A percentile compares a stretch with the other conserved stretches of the same genome.
Evolutionary conservation across 2,888 invertebrate species (phyloP).

Genomic region (Yponomeuta evonymella): DNA sequence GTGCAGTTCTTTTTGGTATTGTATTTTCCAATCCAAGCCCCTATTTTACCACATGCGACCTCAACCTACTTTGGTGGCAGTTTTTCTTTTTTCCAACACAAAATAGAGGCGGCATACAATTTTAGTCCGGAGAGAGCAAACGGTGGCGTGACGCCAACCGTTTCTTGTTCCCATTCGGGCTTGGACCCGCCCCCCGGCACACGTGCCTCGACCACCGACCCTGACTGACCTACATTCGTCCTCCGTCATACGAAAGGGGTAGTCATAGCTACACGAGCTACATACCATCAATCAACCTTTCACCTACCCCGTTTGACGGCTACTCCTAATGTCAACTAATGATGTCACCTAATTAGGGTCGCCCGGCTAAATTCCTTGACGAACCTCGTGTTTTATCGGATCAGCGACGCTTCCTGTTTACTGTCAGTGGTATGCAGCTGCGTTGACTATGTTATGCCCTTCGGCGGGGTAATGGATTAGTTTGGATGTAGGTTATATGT

Average conservation of each 20-base stretch:
- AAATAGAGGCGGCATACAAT: neutral
- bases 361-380: slow-evolving; percentile 2
- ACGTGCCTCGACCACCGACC: slow-evolving; percentile 30
- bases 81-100: slow-evolving; percentile 1
- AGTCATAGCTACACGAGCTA: slow-evolving; percentile 15
- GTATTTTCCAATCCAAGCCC: neutral
- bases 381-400: neutral
- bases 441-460: neutral
- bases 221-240: slow-evolving; percentile 52
- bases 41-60: neutral
- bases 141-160: slow-evolving; percentile 8
- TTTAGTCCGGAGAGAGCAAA: neutral
- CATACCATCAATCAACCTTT: slow-evolving; percentile 14
- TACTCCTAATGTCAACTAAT: slow-evolving; percentile 9
- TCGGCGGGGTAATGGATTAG: neutral
- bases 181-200: slow-evolving; percentile 41
- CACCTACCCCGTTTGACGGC: slow-evolving; percentile 10
- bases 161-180: slow-evolving; percentile 44
- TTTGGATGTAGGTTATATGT: neutral
- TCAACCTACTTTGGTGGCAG: neutral
- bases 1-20: neutral
- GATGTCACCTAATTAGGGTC: slow-evolving; percentile 12
- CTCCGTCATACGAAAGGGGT: slow-evolving; percentile 29
- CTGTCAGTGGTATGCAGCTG: neutral
- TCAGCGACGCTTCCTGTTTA: slow-evolving; percentile 2